Percentiles rank a stretch among this genome's conserved stretches.
Evolutionary conservation across 2,797 vertebrate species (phyloP).

Genomic region (Neopelma chrysocephalum): DNA sequence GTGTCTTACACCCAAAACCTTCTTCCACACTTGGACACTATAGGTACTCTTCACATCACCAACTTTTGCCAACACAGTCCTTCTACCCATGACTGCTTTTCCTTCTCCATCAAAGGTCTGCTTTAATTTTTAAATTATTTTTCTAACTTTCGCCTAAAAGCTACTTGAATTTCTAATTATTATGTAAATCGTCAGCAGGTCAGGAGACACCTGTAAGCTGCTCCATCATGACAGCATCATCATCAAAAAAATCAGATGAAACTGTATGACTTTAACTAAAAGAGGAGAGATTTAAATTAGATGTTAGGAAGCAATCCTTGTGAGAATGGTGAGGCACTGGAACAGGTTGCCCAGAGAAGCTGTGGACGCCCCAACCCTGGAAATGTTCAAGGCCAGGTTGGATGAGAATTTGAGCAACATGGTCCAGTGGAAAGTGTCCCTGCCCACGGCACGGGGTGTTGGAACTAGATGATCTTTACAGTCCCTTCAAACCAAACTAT

Average conservation of each 20-base stretch:
- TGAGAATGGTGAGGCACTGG: not conserved
- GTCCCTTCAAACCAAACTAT: not conserved
- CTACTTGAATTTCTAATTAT: not conserved
- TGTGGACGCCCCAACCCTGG: rapidly evolving
- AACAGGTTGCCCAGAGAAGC: not conserved
- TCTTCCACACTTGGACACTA: not conserved
- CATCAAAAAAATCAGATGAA: not conserved
- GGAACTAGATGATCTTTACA: not conserved
- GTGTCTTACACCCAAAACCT: not conserved
- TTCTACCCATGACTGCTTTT: not conserved
- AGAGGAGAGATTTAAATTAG: not conserved
- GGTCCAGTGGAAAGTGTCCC: not conserved
- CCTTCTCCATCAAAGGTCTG: not conserved
- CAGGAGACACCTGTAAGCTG: not conserved
- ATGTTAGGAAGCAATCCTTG: not conserved
- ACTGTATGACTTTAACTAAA: not conserved
- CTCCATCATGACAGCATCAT: not conserved
- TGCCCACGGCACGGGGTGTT: not conserved
- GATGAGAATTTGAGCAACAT: not conserved
- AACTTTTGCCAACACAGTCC: not conserved
- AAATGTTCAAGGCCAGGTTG: not conserved
- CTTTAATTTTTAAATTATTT: not conserved
- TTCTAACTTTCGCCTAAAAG: not conserved
- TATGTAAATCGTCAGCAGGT: not conserved
- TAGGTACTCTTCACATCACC: rapidly evolving